These are phyloP conservation scores for Oryzias curvinotus DNA, from an alignment of 2,113 vertebrate genomes.

Conservation along the genomic window DNA sequence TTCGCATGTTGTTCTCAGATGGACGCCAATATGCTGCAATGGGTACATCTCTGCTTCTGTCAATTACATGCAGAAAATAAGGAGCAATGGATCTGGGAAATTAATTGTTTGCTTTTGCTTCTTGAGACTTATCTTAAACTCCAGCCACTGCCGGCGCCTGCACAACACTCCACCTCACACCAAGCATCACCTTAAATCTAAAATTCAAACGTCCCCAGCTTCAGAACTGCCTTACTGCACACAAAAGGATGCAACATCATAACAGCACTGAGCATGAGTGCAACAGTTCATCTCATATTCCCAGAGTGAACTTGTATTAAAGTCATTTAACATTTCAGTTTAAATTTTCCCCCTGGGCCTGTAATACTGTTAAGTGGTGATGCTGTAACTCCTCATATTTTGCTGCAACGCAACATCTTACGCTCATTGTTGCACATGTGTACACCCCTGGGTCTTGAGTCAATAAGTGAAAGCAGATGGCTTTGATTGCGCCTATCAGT, in stretches of 20 bases:
- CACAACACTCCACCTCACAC: not conserved
- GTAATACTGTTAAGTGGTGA: conserved; percentile 55
- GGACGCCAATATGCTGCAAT: too few relatives aligned
- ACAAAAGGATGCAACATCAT: conserved; percentile 2
- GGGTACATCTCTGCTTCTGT: too few relatives aligned
- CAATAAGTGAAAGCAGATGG: conserved; percentile 52
- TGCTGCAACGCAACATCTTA: conserved; percentile 49
- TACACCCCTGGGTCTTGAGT: conserved; percentile 49
- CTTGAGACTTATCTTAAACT: not conserved
- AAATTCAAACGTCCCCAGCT: too few relatives aligned
- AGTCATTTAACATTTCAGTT: conserved; percentile 63
- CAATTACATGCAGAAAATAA: not conserved
- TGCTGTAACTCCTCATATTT: conserved; percentile 59
- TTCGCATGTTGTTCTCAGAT: too few relatives aligned
- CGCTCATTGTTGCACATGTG: conserved; percentile 36
- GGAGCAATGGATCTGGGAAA: not conserved
- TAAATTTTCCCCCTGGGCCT: conserved; percentile 34
- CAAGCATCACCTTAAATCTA: not conserved
- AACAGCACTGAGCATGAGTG: conserved; percentile 15
- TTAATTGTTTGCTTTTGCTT: not conserved
- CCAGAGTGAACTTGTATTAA: conserved; percentile 46
- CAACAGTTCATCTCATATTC: conserved; percentile 33
- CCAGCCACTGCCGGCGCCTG: not conserved
- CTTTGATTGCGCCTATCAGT: conserved; percentile 64
- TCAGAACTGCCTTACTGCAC: not conserved